Percentiles rank a stretch among this genome's conserved stretches.
Evolutionary conservation across 2,113 vertebrate genomes (phyloP).

Genomic region (Sterna hirundo): DNA sequence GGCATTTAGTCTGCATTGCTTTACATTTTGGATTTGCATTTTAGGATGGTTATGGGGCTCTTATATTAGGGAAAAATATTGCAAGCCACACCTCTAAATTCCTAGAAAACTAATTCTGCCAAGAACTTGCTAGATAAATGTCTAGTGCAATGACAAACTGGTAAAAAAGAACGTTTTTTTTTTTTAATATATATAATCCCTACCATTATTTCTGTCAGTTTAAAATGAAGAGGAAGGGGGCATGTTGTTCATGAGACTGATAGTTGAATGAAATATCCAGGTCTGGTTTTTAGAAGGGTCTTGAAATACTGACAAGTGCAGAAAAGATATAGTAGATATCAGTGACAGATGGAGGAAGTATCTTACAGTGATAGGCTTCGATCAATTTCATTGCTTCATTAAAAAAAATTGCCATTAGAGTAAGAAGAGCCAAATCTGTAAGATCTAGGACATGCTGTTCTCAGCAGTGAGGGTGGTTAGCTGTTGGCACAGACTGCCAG

Average conservation of each 20-base stretch:
- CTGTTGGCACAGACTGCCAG: neutral
- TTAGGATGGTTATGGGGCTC: neutral
- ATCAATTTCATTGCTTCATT: neutral
- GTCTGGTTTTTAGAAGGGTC: neutral
- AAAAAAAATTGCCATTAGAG: neutral
- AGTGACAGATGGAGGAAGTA: constrained; percentile 26
- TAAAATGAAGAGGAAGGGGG: neutral
- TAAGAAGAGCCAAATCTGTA: neutral
- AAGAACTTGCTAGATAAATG: neutral
- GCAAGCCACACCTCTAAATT: neutral
- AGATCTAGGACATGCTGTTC: constrained; percentile 35
- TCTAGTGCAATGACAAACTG: neutral
- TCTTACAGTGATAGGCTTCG: neutral
- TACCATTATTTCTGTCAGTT: neutral
- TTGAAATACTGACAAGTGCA: neutral
- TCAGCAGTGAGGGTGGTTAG: neutral
- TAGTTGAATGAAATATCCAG: neutral
- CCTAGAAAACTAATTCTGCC: neutral
- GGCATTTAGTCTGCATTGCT: neutral
- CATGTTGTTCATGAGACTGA: neutral
- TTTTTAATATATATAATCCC: too few relatives aligned
- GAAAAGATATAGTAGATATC: neutral
- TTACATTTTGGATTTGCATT: neutral
- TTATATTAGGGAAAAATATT: neutral
- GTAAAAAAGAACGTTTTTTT: neutral